Percentiles rank a stretch among this genome's conserved stretches.
These are phyloP conservation scores for Andrena minutula DNA, from an alignment of 2,888 invertebrate species.

Conservation along the genomic window DNA sequence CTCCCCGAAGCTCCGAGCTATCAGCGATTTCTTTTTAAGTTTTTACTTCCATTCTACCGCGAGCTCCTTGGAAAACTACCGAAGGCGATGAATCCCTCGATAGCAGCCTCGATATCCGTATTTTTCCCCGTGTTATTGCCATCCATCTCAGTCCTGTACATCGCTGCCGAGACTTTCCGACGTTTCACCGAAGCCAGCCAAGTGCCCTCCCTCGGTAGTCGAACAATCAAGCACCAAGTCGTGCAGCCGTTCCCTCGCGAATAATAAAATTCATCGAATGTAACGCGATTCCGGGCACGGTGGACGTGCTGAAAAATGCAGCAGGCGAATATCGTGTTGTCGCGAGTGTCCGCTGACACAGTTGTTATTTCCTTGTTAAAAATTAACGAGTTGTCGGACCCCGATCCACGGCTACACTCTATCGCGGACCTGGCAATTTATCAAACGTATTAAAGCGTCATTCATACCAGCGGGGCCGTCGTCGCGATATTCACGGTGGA, in stretches of 20 bases:
- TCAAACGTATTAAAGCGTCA: slow-evolving; percentile 16
- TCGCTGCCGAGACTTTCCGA: neutral
- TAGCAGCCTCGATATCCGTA: neutral
- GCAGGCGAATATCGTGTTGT: slow-evolving; percentile 8
- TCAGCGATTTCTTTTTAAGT: slow-evolving; percentile 39
- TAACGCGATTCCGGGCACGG: slow-evolving; percentile 22
- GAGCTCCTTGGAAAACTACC: neutral
- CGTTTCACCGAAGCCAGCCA: neutral
- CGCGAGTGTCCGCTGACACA: slow-evolving; percentile 33
- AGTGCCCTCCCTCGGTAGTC: too few species aligned
- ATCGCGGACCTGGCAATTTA: slow-evolving; percentile 12
- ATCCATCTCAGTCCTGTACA: too few species aligned
- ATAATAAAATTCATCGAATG: slow-evolving; percentile 1
- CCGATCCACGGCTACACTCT: neutral
- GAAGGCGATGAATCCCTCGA: slow-evolving; percentile 25
- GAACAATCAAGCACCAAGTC: neutral
- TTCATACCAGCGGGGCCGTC: neutral
- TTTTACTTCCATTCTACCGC: slow-evolving; percentile 13
- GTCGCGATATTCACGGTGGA: neutral
- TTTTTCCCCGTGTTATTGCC: neutral
- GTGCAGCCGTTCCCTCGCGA: neutral
- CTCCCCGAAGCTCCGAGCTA: slow-evolving; percentile 38
- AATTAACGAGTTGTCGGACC: slow-evolving; percentile 33
- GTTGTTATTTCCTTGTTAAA: slow-evolving; percentile 44
- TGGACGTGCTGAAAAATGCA: slow-evolving; percentile 43